phyloP scores from a whole-genome alignment of 2,888 invertebrate genomes.

The Ceriagrion tenellum region DNA sequence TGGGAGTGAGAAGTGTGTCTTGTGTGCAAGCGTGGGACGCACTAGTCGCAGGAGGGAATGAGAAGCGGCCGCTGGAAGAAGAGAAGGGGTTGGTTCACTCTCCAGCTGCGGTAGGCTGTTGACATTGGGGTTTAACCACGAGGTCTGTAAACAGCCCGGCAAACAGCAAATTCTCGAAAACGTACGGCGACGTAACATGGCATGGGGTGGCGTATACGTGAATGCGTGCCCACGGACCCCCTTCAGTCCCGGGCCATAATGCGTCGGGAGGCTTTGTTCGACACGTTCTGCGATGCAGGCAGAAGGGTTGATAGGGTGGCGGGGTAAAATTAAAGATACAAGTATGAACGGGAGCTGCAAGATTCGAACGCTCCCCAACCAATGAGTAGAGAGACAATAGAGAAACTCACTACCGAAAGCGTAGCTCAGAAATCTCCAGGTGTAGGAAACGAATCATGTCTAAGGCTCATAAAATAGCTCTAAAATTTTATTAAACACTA shows the following conservation, averaged over 20 bases:
- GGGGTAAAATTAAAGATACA: background rate
- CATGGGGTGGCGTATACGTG: background rate
- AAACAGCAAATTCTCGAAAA: conserved; percentile 56
- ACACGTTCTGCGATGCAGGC: background rate
- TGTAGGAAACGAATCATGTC: no score
- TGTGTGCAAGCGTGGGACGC: conserved; percentile 10
- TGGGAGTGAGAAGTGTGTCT: background rate
- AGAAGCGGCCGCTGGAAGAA: background rate
- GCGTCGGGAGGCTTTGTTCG: background rate
- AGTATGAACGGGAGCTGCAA: background rate
- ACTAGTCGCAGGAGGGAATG: background rate
- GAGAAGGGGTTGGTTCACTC: background rate
- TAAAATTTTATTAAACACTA: no score
- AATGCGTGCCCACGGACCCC: background rate
- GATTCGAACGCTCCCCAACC: background rate
- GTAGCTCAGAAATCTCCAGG: no score
- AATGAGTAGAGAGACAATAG: no score
- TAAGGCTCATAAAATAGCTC: no score
- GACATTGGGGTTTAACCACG: conserved; percentile 32
- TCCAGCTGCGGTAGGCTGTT: conserved; percentile 50
- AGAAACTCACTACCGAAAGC: no score
- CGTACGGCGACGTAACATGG: background rate
- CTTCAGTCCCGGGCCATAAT: background rate
- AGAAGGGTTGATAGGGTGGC: background rate
- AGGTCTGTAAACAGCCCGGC: conserved; percentile 46